These are phyloP conservation scores for Chlorops oryzae DNA, from an alignment of 1,140 invertebrate genomes.

Conservation along the genomic window DNA sequence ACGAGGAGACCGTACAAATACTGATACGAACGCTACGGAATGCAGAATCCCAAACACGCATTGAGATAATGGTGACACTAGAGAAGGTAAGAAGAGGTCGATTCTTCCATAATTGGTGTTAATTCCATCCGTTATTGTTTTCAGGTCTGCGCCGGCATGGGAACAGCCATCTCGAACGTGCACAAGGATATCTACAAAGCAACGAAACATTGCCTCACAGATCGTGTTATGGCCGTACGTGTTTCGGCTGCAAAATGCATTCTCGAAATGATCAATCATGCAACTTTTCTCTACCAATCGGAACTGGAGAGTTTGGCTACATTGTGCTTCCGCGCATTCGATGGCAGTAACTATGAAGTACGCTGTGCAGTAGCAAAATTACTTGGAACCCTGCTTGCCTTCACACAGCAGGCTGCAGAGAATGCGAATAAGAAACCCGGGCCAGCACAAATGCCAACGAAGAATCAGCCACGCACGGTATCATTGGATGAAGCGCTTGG, in stretches of 20 bases:
- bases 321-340: slow-evolving; percentile 84
- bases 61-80: slow-evolving; percentile 94
- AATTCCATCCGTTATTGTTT: slow-evolving; percentile 19
- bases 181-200: slow-evolving; percentile 93
- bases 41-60: slow-evolving; percentile 90
- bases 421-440: slow-evolving; percentile 25
- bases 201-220: slow-evolving; percentile 74
- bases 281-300: slow-evolving; percentile 78
- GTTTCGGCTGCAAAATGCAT: slow-evolving; percentile 86
- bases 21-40: slow-evolving; percentile 86
- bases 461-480: slow-evolving; percentile 51
- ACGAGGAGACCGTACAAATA: slow-evolving; percentile 94
- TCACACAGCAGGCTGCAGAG: slow-evolving; percentile 59
- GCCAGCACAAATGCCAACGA: slow-evolving; percentile 19
- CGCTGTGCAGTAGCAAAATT: slow-evolving; percentile 86
- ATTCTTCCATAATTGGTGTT: background rate
- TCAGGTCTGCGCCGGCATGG: slow-evolving; percentile 72
- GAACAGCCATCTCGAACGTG: slow-evolving; percentile 74
- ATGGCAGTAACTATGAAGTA: slow-evolving; percentile 92
- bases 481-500: slow-evolving; percentile 88
- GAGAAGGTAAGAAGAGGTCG: slow-evolving; percentile 64
- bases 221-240: slow-evolving; percentile 84
- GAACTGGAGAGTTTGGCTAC: slow-evolving; percentile 87
- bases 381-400: slow-evolving; percentile 73
- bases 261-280: slow-evolving; percentile 81